Evolutionary conservation across 1,140 invertebrate species (phyloP).

Genomic region (Thrips palmi): DNA sequence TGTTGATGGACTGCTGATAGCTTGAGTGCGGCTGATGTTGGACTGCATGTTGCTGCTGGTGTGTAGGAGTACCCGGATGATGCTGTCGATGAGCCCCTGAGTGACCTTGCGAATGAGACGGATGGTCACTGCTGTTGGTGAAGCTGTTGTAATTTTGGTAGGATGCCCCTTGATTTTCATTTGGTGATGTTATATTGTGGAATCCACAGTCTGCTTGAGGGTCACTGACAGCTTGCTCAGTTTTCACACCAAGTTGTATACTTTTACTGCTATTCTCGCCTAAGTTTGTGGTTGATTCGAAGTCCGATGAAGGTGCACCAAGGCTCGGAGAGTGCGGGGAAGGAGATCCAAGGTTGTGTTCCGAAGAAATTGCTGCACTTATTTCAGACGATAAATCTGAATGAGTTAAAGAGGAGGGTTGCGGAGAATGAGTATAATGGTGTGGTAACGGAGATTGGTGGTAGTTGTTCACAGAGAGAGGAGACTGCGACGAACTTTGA

Average conservation of each 20-base stretch:
- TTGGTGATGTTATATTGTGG: too few species aligned
- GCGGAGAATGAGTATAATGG: slow-evolving; percentile 25
- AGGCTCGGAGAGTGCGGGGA: slow-evolving; percentile 43
- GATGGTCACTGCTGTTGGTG: slow-evolving; percentile 16
- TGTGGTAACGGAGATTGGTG: slow-evolving; percentile 18
- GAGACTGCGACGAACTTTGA: slow-evolving; percentile 18
- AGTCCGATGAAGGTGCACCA: slow-evolving; percentile 51
- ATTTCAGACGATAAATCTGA: slow-evolving; percentile 59
- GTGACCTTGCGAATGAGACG: slow-evolving; percentile 16
- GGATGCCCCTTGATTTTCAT: too few species aligned
- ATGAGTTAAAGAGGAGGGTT: slow-evolving; percentile 44
- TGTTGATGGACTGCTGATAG: slow-evolving; percentile 4
- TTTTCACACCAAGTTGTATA: slow-evolving; percentile 14
- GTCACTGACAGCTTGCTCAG: too few species aligned
- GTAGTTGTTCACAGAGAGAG: slow-evolving; percentile 16
- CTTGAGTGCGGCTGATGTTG: slow-evolving; percentile 9
- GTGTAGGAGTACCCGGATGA: slow-evolving; percentile 17
- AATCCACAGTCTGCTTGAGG: too few species aligned
- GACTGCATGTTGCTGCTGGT: slow-evolving; percentile 14
- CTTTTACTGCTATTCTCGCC: slow-evolving; percentile 26
- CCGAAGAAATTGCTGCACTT: slow-evolving; percentile 54
- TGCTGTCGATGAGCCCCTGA: background rate
- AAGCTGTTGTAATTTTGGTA: too few species aligned
- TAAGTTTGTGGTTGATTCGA: slow-evolving; percentile 48
- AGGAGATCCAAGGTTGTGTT: slow-evolving; percentile 36